These are phyloP conservation scores for Hiodon tergisus DNA, from an alignment of 2,113 vertebrate genomes.

Conservation along the genomic window DNA sequence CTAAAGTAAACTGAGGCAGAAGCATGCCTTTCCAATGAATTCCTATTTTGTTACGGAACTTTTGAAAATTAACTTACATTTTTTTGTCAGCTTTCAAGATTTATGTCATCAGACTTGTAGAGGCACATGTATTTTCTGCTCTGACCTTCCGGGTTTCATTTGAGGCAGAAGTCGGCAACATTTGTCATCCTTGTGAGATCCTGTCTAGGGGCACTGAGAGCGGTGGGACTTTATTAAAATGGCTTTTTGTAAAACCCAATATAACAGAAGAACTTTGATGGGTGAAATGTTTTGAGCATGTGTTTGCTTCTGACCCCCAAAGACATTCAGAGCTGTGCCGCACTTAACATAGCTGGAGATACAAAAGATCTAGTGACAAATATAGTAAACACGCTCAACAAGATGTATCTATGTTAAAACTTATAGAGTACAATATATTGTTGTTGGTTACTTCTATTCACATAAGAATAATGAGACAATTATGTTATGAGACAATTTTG, in stretches of 20 bases:
- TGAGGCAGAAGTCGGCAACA: slow-evolving; percentile 63
- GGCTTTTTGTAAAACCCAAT: slow-evolving; percentile 54
- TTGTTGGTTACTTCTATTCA: slow-evolving; percentile 15
- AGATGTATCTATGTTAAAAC: slow-evolving; percentile 16
- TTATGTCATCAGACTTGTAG: slow-evolving; percentile 55
- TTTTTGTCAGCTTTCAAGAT: slow-evolving; percentile 65
- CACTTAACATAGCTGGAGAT: slow-evolving; percentile 27
- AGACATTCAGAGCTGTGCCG: slow-evolving; percentile 30
- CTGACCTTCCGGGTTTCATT: slow-evolving; percentile 67
- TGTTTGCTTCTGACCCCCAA: slow-evolving; percentile 29
- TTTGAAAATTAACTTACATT: slow-evolving; percentile 47
- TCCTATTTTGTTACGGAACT: slow-evolving; percentile 57
- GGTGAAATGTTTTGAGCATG: slow-evolving; percentile 31
- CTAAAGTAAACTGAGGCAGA: slow-evolving; percentile 55
- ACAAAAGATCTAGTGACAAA: slow-evolving; percentile 32
- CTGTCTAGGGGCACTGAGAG: slow-evolving; percentile 54
- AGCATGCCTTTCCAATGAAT: slow-evolving; percentile 49
- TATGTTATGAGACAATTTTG: too few relatives aligned
- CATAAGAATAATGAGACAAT: too few relatives aligned
- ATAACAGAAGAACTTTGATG: slow-evolving; percentile 35
- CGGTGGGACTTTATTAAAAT: slow-evolving; percentile 47
- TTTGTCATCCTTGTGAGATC: slow-evolving; percentile 66
- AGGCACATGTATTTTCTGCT: slow-evolving; percentile 46
- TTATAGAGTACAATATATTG: slow-evolving; percentile 8
- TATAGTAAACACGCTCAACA: slow-evolving; percentile 15